Base-by-base conservation (phyloP, 2,797 vertebrate genomes). In the Ambastaia sidthimunki region DNA sequence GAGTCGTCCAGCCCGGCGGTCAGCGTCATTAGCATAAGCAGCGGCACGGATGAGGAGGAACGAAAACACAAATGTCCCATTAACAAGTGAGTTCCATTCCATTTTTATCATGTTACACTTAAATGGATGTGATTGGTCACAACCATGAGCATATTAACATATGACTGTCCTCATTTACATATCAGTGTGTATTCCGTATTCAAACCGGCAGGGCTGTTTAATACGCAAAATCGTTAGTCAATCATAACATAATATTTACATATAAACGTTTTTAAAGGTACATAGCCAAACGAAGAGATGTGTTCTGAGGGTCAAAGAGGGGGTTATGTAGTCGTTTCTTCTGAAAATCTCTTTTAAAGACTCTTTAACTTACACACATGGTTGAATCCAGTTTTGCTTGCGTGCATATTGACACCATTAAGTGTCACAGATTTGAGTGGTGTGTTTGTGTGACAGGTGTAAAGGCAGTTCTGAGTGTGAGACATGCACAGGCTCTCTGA, bases 11-110 rank as follows among this genome's bases (percentile, higher is more conserved):
- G 98, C 88, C 97, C 97, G 0, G 89, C 94, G 0, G 91, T 94
- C 89, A 99, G 97, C 0, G 94, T 98, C 37, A 97, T 98, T 90
- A 98, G 97, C 88, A 97, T 99, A 80, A 96, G 92, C 91, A 99
- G 97, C 0, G 96, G 97, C 83, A 97, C 96, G 0, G 96, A 99
- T 0, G 96, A 95, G 1, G 97, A 97, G 6, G 91, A 91, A 0
- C 86, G 88, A 7, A 91, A 62, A 15, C 95, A 83, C 80, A 89
- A 91, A 0, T 96, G 95, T 86, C 92, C 89, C 0, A 88, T 94
- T 28, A 90, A 92, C 88, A 92, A 90, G 96, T 98, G 89, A 96
- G 96, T 91, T 19, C 23, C 3, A 11, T 3, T 21, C 28, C 28
- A 44, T 21, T 48, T n/a, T 50, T 50, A 48, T 16, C 59, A 16